Evolutionary conservation across 2,888 invertebrate genomes (phyloP).

Genomic region (Cotesia congregata): DNA sequence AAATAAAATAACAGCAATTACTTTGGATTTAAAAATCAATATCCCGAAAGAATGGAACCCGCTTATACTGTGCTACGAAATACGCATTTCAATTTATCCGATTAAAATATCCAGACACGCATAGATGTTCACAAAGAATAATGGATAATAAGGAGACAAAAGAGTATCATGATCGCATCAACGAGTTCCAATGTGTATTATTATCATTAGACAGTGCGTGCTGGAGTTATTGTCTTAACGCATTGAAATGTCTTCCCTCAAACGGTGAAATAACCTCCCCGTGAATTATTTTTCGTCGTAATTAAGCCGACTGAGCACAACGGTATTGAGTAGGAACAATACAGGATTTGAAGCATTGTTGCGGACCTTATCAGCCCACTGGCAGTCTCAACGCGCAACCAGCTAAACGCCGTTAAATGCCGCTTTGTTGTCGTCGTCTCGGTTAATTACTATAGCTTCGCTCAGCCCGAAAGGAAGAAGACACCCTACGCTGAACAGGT

Average conservation of each 20-base stretch:
- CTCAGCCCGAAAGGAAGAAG: constrained; percentile 27
- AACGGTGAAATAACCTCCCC: constrained; percentile 52
- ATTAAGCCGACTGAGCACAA: constrained; percentile 59
- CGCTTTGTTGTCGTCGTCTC: constrained; percentile 62
- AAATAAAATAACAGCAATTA: background rate
- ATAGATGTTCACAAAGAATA: background rate
- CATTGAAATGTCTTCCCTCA: constrained; percentile 54
- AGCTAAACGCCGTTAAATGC: constrained; percentile 63
- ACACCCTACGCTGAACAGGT: constrained; percentile 24
- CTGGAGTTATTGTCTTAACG: constrained; percentile 24
- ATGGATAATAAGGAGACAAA: constrained; percentile 2
- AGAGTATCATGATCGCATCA: background rate
- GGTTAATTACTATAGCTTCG: constrained; percentile 61
- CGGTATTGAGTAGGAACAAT: constrained; percentile 61
- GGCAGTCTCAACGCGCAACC: constrained; percentile 50
- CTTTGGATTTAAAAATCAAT: constrained; percentile 20
- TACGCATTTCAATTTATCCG: background rate
- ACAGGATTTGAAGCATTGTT: constrained; percentile 65
- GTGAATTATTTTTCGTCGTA: constrained; percentile 59
- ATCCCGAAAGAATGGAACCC: background rate
- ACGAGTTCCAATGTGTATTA: background rate
- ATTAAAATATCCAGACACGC: constrained; percentile 18
- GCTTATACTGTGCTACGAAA: no score
- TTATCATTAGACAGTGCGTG: constrained; percentile 8
- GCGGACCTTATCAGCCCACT: constrained; percentile 59